Evolutionary conservation across 2,797 vertebrate genomes (phyloP), one percentile per base, ranked within the genome.

Genomic region (Oryzias dopingdopingensis): DNA sequence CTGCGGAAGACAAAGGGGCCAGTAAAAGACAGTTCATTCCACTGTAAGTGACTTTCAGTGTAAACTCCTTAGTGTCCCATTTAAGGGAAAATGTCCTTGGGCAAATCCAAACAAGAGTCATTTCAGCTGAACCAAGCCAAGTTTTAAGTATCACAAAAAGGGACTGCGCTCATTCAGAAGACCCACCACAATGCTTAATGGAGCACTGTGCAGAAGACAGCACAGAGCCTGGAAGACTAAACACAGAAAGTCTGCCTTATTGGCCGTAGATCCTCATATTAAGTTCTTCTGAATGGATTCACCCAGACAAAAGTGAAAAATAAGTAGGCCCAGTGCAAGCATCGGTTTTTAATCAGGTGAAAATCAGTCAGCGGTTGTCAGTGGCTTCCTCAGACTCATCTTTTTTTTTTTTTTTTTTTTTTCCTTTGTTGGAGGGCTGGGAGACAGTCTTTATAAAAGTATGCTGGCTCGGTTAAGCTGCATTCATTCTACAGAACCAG

Each of bases 11-110:
- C 88, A 91, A 91, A 88, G 75, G 71, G 88, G 86, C 82, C 83
- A 90, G 88, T 87, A 86, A 89, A 82, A 87, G 81, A 85, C 76
- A 69, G 79, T 83, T 81, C 62, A 65, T 86, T 85, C 82, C 70
- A 79, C 80, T 81, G 83, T 85, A 79, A 89, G 85, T 67, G 82
- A 86, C 83, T 90, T 68, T 86, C 81, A 85, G 74, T 86, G 78
- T 86, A 87, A 85, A 88, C 83, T 90, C 81, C 79, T 88, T 80
- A 78, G 70, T 50, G 52, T 84, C 83, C 80, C 70, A 58, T 83
- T 90, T 90, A 86, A 82, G 89, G 87, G 87, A 91, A 93, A 90
- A 92, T 87, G 83, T 91, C 90, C 84, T 88, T 78, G 79, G 87
- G 88, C 74, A 50, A 86, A 85, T 83, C 82, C 79, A 66, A 89